Evolutionary conservation across 1,140 invertebrate genomes (phyloP).

Genomic region (Cotesia glomerata): DNA sequence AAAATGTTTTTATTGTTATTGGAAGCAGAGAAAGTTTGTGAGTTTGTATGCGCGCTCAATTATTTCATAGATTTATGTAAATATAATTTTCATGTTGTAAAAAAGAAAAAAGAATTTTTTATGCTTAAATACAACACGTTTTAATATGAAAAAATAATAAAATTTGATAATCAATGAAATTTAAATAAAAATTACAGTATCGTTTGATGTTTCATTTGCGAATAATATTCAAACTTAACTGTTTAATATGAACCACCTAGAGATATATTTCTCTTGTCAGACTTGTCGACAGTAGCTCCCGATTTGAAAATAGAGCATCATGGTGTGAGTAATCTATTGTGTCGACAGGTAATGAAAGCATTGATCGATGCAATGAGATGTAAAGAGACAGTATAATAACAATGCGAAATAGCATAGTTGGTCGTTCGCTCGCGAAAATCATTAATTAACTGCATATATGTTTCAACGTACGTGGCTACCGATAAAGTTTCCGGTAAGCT

Average conservation of each 20-base stretch:
- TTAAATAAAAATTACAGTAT: slow-evolving; percentile 3
- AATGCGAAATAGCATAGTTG: slow-evolving; percentile 12
- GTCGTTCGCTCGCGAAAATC: slow-evolving; percentile 6
- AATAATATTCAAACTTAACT: slow-evolving; percentile 27
- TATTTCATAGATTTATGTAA: too few species aligned
- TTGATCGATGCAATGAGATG: slow-evolving; percentile 17
- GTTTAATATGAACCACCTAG: slow-evolving; percentile 27
- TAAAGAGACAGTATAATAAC: not conserved
- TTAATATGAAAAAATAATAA: not conserved
- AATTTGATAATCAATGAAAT: not conserved
- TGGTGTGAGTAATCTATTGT: not conserved
- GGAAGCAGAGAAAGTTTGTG: too few species aligned
- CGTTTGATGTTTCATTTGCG: slow-evolving; percentile 18
- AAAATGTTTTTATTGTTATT: too few species aligned
- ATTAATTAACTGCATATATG: slow-evolving; percentile 3
- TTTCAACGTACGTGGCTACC: slow-evolving; percentile 13
- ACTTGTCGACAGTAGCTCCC: not conserved
- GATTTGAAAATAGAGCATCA: slow-evolving; percentile 17
- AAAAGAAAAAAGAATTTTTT: not conserved
- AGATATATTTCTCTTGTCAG: slow-evolving; percentile 12
- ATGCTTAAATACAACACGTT: not conserved
- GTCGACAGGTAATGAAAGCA: slow-evolving; percentile 8
- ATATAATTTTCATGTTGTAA: too few species aligned
- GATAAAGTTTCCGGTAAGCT: slow-evolving; percentile 26
- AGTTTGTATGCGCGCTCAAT: too few species aligned